These are phyloP conservation scores for Agonopterix heracliana DNA, from an alignment of 2,888 invertebrate species.

Conservation along the genomic window DNA sequence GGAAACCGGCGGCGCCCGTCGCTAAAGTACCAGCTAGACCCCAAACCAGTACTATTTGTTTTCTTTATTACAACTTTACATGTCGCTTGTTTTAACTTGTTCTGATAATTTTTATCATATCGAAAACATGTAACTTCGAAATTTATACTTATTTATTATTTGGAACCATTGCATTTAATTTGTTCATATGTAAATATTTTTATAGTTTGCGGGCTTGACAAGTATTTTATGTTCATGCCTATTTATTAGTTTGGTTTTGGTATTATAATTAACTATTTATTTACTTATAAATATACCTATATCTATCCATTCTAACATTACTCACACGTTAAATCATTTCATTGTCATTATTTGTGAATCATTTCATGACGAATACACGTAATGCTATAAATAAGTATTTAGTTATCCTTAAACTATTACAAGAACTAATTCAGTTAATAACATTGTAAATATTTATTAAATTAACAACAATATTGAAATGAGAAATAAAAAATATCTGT, in stretches of 20 bases:
- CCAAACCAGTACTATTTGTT: constrained; percentile 75
- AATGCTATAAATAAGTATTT: too few species aligned
- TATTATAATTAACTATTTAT: constrained; percentile 3
- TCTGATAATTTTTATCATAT: constrained; percentile 1
- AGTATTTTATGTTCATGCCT: background rate
- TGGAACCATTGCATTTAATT: constrained; percentile 34
- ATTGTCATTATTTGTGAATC: background rate
- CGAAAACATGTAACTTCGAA: background rate
- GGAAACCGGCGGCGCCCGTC: constrained; percentile 67
- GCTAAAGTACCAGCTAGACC: constrained; percentile 79
- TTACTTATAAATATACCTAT: background rate
- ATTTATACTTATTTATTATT: constrained; percentile 8
- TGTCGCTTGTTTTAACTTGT: constrained; percentile 24
- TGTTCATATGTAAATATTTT: background rate
- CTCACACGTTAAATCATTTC: background rate
- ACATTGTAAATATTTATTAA: too few species aligned
- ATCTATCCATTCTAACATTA: background rate
- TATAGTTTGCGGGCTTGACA: background rate
- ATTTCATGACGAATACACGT: too few species aligned
- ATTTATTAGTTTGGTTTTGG: background rate
- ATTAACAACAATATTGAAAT: background rate
- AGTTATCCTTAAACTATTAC: too few species aligned
- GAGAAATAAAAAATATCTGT: too few species aligned
- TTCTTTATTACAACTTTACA: constrained; percentile 31
- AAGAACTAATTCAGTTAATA: too few species aligned